Base-by-base conservation (phyloP, 2,797 vertebrate species). In the Silurus aristotelis region DNA sequence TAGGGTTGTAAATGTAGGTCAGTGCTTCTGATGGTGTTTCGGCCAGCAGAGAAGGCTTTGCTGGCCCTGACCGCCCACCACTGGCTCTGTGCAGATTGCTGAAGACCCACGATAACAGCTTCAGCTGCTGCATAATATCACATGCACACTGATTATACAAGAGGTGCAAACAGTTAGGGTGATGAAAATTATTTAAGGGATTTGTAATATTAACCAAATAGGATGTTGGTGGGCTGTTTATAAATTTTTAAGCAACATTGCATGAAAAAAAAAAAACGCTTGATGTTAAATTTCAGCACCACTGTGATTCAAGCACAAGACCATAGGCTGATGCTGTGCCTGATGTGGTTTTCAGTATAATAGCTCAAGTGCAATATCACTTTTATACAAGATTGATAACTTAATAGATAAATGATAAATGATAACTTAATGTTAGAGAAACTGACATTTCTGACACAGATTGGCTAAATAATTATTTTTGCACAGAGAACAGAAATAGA, bases 191-290 rank as follows among this genome's bases (percentile, higher is more conserved):
- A 85, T 75, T 46, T 55, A 67, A 68, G 6, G 27, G 52, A 60
- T 85, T 68, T 82, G 19, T 58, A 14, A 67, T 60, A 76, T 81
- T 58, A 63, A 12, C 14, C 31, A 46, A 46, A 75, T 73, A 81
- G 9, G 27, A 85, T 64, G 61, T 56, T 1, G 27, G 22, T 43
- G 70, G 31, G 20, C 79, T 81, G 22, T 12, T 71, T 63, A 5
- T 79, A 82, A 84, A 72, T 67, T 55, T 81, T 27, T 67, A 27
- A 81, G n/a, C 46, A 81, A 52, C 67, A 20, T 46, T 25, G 38
- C 38, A 77, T 1, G 6, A 31, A 17, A 15, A 77, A 60, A 77
- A 60, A 5, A 58, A 38, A 38, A 38, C 3, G 38, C 38, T 38
- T 38, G 4, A 66, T 67, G 10, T 66, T 55, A 4, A 31, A 67